Conservation (phyloP, 1,140 invertebrate species). For the Trachelipus rathkii region DNA sequence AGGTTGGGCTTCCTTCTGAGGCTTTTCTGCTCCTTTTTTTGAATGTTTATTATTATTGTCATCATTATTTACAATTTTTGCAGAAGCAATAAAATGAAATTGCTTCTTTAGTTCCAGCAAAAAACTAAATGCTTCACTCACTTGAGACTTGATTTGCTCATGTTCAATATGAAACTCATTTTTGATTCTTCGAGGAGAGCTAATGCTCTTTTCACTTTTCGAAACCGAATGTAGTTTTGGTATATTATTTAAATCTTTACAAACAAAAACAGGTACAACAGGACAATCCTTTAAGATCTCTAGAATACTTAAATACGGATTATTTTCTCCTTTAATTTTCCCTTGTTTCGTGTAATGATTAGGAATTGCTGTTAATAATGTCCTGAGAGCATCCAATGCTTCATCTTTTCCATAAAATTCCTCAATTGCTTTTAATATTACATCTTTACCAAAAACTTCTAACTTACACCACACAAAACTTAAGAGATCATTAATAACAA, state of each 20-base stretch:
- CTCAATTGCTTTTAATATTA: neutral
- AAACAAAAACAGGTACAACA: neutral
- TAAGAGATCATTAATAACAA: neutral
- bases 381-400: neutral
- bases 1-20: neutral
- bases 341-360: neutral
- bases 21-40: neutral
- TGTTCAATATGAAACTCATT: neutral
- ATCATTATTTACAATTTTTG: neutral
- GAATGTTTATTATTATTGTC: neutral
- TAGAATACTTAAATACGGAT: neutral
- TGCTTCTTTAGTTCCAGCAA: neutral
- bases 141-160: neutral
- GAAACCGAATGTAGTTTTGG: neutral
- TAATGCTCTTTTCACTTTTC: neutral
- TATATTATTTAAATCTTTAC: conserved; percentile 7
- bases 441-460: neutral
- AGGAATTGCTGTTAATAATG: neutral
- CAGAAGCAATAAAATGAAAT: neutral
- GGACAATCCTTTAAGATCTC: neutral
- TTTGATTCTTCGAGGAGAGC: neutral
- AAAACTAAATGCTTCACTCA: conserved; percentile 3
- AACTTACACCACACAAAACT: conserved; percentile 3
- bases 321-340: neutral
- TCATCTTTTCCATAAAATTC: neutral